These are phyloP conservation scores for Oscheius sp. DNA, from an alignment of 2,888 invertebrate genomes.

Conservation along the genomic window DNA sequence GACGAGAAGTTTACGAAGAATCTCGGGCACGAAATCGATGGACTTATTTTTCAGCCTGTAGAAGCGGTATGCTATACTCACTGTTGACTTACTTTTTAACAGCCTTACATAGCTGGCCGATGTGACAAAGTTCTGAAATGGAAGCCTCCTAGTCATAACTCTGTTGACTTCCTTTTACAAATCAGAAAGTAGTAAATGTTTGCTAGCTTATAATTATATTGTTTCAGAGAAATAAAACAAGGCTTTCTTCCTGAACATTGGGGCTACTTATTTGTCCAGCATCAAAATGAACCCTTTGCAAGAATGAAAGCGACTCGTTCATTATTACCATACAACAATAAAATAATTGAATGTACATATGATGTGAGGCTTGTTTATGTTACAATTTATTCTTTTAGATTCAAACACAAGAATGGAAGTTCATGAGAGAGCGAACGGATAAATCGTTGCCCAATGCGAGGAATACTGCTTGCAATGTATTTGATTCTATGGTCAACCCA, in stretches of 20 bases:
- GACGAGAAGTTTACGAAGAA: constrained; percentile 84
- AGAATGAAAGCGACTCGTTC: constrained; percentile 82
- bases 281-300: constrained; percentile 77
- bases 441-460: constrained; percentile 93
- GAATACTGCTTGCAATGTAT: constrained; percentile 79
- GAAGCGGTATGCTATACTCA: constrained; percentile 76
- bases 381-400: constrained; percentile 12
- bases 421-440: constrained; percentile 93
- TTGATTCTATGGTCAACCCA: constrained; percentile 64
- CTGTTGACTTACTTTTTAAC: neutral
- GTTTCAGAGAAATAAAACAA: constrained; percentile 35
- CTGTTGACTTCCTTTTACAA: constrained; percentile 91
- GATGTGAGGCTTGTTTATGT: constrained; percentile 8
- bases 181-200: constrained; percentile 75
- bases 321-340: constrained; percentile 83
- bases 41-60: constrained; percentile 94
- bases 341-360: constrained; percentile 89
- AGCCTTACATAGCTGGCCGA: constrained; percentile 85
- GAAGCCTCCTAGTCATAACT: constrained; percentile 93
- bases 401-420: constrained; percentile 79
- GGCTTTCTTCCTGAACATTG: constrained; percentile 70
- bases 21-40: constrained; percentile 93
- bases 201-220: neutral
- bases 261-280: constrained; percentile 67
- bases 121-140: constrained; percentile 90